These are phyloP conservation scores for Nannobrachium achirus DNA, from an alignment of 2,113 vertebrate species.

Conservation along the genomic window DNA sequence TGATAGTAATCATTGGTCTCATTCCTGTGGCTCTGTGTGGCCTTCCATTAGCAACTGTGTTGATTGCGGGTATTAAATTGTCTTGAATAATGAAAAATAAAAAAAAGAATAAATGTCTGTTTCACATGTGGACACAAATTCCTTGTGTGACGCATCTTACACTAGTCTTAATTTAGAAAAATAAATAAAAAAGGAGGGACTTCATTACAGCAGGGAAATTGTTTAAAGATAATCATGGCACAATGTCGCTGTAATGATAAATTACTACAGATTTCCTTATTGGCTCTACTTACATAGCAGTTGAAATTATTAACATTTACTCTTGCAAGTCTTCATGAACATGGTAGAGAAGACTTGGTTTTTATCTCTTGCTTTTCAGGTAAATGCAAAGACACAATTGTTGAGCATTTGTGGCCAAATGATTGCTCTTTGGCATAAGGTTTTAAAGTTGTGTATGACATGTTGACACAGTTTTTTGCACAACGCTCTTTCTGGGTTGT, in stretches of 20 bases:
- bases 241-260: constrained; percentile 31
- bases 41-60: constrained; percentile 52
- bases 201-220: constrained; percentile 23
- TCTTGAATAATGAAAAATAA: constrained; percentile 29
- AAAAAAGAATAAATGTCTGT: constrained; percentile 44
- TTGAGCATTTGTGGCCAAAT: too few species aligned
- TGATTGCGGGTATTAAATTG: constrained; percentile 51
- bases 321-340: not conserved
- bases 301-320: constrained; percentile 35
- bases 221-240: constrained; percentile 37
- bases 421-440: constrained; percentile 17
- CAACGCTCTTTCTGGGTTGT: constrained; percentile 39
- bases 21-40: constrained; percentile 63
- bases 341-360: not conserved
- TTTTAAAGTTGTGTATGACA: constrained; percentile 38
- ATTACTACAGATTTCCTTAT: constrained; percentile 21
- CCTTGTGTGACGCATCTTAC: constrained; percentile 44
- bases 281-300: constrained; percentile 26
- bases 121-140: constrained; percentile 50
- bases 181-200: constrained; percentile 3
- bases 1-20: constrained; percentile 50
- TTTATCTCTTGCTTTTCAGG: constrained; percentile 18
- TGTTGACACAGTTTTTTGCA: constrained; percentile 13
- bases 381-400: not conserved
- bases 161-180: constrained; percentile 8